Conservation (phyloP, 2,113 vertebrate species). For the Recurvirostra avosetta region DNA sequence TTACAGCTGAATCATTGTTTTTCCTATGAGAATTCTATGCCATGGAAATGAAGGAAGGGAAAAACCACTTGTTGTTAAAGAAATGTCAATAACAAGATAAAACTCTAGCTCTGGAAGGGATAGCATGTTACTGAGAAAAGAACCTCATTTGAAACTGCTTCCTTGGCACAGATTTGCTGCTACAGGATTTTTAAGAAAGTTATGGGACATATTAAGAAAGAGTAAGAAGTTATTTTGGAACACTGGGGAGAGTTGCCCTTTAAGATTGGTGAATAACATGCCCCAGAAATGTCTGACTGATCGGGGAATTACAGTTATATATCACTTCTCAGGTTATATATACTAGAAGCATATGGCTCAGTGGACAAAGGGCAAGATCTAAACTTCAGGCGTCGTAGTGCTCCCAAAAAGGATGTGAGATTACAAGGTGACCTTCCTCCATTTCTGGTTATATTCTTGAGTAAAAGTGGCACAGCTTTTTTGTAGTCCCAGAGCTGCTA, state of each 20-base stretch:
- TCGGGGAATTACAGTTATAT: background rate
- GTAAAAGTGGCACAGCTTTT: background rate
- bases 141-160: background rate
- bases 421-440: background rate
- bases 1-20: background rate
- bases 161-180: background rate
- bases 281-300: background rate
- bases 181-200: background rate
- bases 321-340: background rate
- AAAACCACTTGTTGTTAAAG: background rate
- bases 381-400: background rate
- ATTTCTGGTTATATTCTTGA: background rate
- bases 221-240: background rate
- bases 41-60: background rate
- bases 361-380: background rate
- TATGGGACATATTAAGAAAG: background rate
- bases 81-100: background rate
- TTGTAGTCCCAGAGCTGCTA: background rate
- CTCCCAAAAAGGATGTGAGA: background rate
- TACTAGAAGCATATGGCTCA: background rate
- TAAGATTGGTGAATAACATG: background rate
- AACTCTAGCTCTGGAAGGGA: background rate
- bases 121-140: background rate
- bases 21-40: background rate
- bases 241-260: background rate